These are phyloP conservation scores for Orientallactaga bullata DNA, from an alignment of 2,113 vertebrate species.

Conservation along the genomic window DNA sequence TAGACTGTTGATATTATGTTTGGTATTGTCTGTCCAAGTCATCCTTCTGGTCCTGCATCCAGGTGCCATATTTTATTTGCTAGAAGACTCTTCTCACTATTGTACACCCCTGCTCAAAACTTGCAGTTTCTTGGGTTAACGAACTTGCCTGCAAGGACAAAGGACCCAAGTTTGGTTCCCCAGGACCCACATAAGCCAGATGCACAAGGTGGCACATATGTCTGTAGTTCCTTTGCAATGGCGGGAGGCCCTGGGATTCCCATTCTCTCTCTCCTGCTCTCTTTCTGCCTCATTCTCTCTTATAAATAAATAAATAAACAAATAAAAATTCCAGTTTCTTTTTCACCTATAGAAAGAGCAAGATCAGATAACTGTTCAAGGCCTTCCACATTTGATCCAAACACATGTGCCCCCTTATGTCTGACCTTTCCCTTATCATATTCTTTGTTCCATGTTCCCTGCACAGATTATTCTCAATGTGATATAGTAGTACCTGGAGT, in stretches of 20 bases:
- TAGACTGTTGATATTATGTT: neutral
- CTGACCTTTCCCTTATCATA: neutral
- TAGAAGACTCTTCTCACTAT: neutral
- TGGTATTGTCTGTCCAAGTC: neutral
- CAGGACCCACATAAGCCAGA: too few species aligned
- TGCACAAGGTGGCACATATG: too few species aligned
- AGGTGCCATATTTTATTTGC: neutral
- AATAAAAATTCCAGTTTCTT: neutral
- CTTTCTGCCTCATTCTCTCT: too few species aligned
- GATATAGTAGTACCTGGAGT: neutral
- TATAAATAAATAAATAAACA: too few species aligned
- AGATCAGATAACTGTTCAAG: neutral
- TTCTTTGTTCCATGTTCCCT: neutral
- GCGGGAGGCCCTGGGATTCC: too few species aligned
- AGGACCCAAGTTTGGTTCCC: too few species aligned
- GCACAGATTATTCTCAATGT: neutral
- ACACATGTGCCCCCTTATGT: neutral
- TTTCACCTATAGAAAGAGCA: neutral
- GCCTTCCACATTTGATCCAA: neutral
- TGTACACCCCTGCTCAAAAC: neutral
- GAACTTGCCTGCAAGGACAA: too few species aligned
- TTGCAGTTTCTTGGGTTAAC: neutral
- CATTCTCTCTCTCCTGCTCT: too few species aligned
- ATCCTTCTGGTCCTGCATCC: neutral
- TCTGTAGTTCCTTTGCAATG: too few species aligned